Conservation (phyloP, 2,888 invertebrate species). For the Drosophila imparisetae region DNA sequence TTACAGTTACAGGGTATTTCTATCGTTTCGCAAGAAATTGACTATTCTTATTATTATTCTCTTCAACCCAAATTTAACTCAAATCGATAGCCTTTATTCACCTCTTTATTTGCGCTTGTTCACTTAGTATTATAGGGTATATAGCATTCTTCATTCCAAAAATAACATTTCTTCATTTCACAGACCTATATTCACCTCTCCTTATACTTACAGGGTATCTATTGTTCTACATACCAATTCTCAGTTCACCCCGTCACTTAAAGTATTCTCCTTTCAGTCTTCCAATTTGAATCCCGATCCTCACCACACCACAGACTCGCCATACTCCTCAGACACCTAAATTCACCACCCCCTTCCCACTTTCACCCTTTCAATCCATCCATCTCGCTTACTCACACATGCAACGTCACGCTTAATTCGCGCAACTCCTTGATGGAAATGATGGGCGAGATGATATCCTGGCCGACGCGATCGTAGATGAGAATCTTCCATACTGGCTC, state of each 20-base stretch:
- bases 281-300: background rate
- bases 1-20: background rate
- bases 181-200: background rate
- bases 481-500: conserved; percentile 98
- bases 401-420: conserved; percentile 98
- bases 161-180: background rate
- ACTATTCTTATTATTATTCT: fast-evolving
- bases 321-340: background rate
- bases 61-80: background rate
- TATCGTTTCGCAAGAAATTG: background rate
- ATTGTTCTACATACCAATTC: background rate
- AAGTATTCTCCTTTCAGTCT: background rate
- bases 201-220: background rate
- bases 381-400: conserved; percentile 90
- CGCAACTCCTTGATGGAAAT: conserved; percentile 97
- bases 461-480: conserved; percentile 97
- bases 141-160: background rate
- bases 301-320: conserved; percentile 3
- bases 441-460: conserved; percentile 98
- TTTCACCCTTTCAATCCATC: background rate
- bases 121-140: background rate
- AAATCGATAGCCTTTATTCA: background rate
- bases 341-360: background rate
- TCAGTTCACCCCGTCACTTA: background rate
- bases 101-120: background rate